A percentile compares a stretch with the other conserved stretches of the same genome.
phyloP scores from a whole-genome alignment of 2,888 invertebrate species.

The Drosophila setosimentum region DNA sequence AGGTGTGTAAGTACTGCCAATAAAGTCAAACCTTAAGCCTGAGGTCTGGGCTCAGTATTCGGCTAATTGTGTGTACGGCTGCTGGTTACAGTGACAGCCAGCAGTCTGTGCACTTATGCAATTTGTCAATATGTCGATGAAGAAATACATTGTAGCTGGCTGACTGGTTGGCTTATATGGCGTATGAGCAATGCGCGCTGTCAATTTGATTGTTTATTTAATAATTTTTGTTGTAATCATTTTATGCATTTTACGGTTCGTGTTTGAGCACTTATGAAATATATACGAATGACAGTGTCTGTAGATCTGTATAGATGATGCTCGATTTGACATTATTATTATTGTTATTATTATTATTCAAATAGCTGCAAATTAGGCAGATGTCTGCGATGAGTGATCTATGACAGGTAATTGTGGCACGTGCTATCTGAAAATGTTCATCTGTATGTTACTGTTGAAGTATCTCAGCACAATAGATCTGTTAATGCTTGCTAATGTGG shows the following conservation, averaged over 20 bases:
- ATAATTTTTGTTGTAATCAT: constrained; percentile 28
- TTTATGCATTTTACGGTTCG: constrained; percentile 4
- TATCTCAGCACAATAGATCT: constrained; percentile 24
- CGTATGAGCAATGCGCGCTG: constrained; percentile 30
- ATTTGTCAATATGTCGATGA: constrained; percentile 50
- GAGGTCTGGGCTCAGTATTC: constrained; percentile 32
- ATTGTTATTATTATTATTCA: constrained; percentile 48
- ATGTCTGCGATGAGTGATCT: constrained; percentile 18
- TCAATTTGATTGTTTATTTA: constrained; percentile 26
- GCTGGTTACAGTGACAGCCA: constrained; percentile 47
- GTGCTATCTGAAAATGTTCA: constrained; percentile 1
- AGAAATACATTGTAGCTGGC: constrained; percentile 27
- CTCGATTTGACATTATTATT: constrained; percentile 1
- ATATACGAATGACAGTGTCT: neutral
- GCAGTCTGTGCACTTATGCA: constrained; percentile 50
- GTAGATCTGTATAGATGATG: neutral
- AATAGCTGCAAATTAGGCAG: constrained; percentile 53
- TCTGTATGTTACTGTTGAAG: neutral
- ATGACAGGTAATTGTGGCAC: constrained; percentile 27
- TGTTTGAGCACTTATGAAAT: constrained; percentile 6
- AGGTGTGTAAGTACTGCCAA: constrained; percentile 26
- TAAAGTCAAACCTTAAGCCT: constrained; percentile 21
- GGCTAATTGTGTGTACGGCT: constrained; percentile 39
- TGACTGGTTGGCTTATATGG: constrained; percentile 10
- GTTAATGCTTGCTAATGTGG: constrained; percentile 50